A percentile compares a stretch with the other conserved stretches of the same genome.
phyloP scores from a whole-genome alignment of 2,797 vertebrate species.

The Chloroceryle inda region DNA sequence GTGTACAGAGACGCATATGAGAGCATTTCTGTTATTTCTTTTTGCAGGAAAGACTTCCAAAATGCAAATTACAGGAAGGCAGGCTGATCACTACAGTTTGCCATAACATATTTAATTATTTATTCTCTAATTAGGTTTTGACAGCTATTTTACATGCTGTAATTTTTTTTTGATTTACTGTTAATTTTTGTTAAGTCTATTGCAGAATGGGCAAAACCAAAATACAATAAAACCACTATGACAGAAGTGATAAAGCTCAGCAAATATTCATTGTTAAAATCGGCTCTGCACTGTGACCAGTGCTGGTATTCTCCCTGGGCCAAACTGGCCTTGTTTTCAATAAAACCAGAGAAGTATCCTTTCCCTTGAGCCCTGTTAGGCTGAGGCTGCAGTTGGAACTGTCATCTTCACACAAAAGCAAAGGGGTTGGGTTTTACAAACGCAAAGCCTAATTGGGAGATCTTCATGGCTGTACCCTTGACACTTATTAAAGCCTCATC shows the following conservation, averaged over 20 bases:
- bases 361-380: conserved; percentile 92
- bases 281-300: conserved; percentile 70
- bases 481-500: conserved; percentile 86
- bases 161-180: background rate
- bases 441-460: conserved; percentile 92
- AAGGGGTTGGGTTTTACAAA: conserved; percentile 84
- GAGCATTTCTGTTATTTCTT: background rate
- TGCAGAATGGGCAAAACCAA: background rate
- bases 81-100: background rate
- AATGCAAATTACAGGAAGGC: background rate
- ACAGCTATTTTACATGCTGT: conserved; percentile 12
- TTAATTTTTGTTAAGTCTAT: background rate
- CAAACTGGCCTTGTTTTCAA: conserved; percentile 76
- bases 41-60: background rate
- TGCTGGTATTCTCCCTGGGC: conserved; percentile 77
- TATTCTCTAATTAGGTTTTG: conserved; percentile 9
- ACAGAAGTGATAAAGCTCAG: conserved; percentile 52
- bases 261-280: conserved; percentile 74
- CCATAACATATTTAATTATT: conserved; percentile 20
- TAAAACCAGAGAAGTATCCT: conserved; percentile 72
- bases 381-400: conserved; percentile 86
- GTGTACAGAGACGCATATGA: background rate
- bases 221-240: background rate
- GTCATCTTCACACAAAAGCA: conserved; percentile 81
- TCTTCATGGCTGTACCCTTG: conserved; percentile 83